These are phyloP conservation scores for Odontamblyopus rebecca DNA, from an alignment of 2,797 vertebrate species.

Conservation along the genomic window DNA sequence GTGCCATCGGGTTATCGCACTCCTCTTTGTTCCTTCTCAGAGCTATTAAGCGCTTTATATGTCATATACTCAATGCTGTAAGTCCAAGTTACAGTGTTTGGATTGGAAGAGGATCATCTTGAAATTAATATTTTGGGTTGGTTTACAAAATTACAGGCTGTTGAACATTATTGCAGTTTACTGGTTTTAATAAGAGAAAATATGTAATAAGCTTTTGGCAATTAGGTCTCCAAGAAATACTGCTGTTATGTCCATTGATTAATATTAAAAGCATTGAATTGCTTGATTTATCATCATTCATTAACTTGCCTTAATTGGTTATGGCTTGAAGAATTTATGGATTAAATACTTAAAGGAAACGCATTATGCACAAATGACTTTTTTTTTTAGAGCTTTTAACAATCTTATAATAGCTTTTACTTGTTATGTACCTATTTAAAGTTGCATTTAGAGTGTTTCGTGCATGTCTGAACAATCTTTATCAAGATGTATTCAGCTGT, in stretches of 20 bases:
- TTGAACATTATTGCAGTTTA: neutral
- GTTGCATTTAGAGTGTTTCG: neutral
- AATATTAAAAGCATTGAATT: neutral
- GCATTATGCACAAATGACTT: too few relatives aligned
- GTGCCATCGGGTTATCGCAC: slow-evolving; percentile 38
- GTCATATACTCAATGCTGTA: neutral
- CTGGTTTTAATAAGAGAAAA: neutral
- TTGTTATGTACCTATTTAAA: too few relatives aligned
- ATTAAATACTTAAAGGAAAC: too few relatives aligned
- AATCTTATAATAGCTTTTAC: too few relatives aligned
- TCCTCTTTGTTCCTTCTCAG: slow-evolving; percentile 13
- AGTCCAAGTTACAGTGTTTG: neutral
- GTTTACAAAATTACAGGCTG: neutral
- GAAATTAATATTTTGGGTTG: neutral
- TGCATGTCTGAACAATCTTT: too few relatives aligned
- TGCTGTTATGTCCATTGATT: neutral
- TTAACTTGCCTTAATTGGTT: neutral
- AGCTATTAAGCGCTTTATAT: slow-evolving; percentile 34
- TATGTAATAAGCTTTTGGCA: neutral
- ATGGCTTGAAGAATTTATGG: neutral
- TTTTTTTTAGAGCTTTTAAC: neutral
- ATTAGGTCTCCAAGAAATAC: neutral
- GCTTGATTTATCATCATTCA: neutral
- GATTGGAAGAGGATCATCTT: neutral
- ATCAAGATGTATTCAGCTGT: too few relatives aligned